These are phyloP conservation scores for Cantharis flavilabris DNA, from an alignment of 2,888 invertebrate genomes.

Conservation along the genomic window DNA sequence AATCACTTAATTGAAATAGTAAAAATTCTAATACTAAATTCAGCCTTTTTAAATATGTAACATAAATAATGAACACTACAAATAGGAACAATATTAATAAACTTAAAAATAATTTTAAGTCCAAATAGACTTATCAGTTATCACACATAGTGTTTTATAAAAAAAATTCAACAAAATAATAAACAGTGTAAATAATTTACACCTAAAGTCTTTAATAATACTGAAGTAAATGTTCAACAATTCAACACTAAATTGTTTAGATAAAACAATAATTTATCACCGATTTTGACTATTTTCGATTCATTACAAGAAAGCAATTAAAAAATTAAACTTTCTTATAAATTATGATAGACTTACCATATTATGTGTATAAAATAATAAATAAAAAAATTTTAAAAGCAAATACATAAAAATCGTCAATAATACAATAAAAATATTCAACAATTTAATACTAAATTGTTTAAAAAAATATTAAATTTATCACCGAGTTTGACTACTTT, in stretches of 20 bases:
- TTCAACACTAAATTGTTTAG: not conserved
- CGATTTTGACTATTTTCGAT: not conserved
- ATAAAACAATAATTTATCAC: not conserved
- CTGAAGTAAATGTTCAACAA: not conserved
- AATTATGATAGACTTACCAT: too few species aligned
- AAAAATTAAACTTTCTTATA: too few species aligned
- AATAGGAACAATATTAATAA: not conserved
- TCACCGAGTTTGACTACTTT: not conserved
- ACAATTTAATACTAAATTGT: not conserved
- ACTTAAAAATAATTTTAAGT: not conserved
- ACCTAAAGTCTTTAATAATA: not conserved
- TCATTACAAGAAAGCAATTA: not conserved
- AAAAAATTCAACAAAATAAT: not conserved
- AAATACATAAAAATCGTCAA: too few species aligned
- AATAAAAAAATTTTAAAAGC: too few species aligned
- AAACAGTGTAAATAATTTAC: not conserved
- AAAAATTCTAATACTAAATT: not conserved
- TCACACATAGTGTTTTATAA: not conserved
- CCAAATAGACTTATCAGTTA: not conserved
- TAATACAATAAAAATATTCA: not conserved
- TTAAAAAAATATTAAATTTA: not conserved
- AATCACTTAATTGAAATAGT: not conserved
- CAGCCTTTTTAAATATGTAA: not conserved
- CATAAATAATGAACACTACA: not conserved
- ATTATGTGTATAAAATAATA: too few species aligned